Conservation (phyloP, 1,140 invertebrate genomes). For the Tribolium castaneum region DNA sequence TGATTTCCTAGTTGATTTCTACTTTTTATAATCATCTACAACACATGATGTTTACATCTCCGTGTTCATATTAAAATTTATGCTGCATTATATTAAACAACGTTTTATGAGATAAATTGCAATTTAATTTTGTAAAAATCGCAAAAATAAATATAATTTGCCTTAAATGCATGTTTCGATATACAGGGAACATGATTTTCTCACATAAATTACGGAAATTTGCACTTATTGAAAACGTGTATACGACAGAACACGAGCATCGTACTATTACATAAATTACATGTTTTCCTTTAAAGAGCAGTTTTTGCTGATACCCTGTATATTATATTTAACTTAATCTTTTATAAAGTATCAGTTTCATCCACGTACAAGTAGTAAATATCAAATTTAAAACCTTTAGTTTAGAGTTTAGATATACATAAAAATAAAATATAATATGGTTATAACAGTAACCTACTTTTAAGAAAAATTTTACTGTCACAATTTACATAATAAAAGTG, state of each 20-base stretch:
- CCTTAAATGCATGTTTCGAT: background rate
- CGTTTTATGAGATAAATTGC: background rate
- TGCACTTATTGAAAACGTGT: conserved; percentile 17
- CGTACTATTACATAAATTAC: conserved; percentile 12
- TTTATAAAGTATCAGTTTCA: background rate
- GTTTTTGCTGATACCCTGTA: conserved; percentile 1
- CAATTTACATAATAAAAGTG: conserved; percentile 11
- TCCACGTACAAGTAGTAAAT: background rate
- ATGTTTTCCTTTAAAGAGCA: conserved; percentile 6
- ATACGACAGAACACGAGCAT: background rate
- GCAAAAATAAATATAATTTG: background rate
- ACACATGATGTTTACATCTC: background rate
- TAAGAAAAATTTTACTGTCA: background rate
- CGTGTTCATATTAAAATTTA: background rate
- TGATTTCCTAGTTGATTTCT: no score
- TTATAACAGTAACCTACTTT: background rate
- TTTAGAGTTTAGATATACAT: background rate
- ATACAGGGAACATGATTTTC: conserved; percentile 8
- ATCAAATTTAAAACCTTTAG: background rate
- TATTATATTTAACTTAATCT: conserved; percentile 1
- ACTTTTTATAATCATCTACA: no score
- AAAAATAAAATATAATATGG: no score
- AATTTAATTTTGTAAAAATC: background rate
- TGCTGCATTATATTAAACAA: background rate
- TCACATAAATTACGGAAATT: background rate